Evolutionary conservation across 2,797 vertebrate genomes (phyloP).

Genomic region (Cuculus canorus): DNA sequence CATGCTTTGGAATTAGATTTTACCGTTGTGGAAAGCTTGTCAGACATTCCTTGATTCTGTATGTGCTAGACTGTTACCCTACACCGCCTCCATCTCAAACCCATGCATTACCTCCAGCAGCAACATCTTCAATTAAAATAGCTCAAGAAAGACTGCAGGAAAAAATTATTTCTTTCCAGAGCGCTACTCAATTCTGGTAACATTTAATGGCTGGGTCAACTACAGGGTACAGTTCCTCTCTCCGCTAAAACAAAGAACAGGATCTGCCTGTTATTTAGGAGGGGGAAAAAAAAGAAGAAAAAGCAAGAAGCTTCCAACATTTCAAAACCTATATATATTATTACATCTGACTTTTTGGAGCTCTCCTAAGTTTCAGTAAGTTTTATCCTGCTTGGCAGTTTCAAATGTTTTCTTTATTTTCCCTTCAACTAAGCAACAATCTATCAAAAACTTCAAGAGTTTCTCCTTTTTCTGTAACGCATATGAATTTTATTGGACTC

Average conservation of each 20-base stretch:
- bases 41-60: background rate
- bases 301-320: background rate
- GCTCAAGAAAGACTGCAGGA: background rate
- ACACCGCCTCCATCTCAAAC: background rate
- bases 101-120: background rate
- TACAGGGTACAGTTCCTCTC: background rate
- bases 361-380: background rate
- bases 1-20: background rate
- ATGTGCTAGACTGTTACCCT: background rate
- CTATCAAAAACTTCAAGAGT: background rate
- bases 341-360: background rate
- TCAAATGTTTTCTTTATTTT: background rate
- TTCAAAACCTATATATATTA: background rate
- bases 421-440: constrained; percentile 5
- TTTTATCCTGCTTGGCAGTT: constrained; percentile 1
- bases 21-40: background rate
- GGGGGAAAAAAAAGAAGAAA: background rate
- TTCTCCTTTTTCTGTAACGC: background rate
- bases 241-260: background rate
- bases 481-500: background rate
- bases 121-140: background rate
- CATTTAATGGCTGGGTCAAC: background rate
- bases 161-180: background rate
- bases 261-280: background rate
- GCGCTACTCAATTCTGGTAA: background rate